phyloP scores from a whole-genome alignment of 2,888 invertebrate genomes.

The Apeira syringaria region DNA sequence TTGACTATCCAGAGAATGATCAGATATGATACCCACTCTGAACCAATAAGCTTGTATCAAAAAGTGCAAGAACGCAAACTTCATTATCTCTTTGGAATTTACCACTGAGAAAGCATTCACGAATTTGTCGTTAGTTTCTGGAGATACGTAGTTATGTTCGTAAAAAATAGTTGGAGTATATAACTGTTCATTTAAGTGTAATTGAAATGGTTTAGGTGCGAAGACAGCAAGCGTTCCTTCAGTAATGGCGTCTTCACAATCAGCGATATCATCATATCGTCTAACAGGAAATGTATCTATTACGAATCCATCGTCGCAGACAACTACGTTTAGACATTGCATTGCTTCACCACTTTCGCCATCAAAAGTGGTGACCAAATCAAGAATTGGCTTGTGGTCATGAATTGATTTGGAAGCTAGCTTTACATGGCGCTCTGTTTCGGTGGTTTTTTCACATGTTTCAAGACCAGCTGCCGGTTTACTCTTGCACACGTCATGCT shows the following conservation, averaged over 20 bases:
- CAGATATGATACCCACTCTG: slow-evolving; percentile 46
- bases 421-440: neutral
- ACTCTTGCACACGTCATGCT: neutral
- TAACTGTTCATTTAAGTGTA: neutral
- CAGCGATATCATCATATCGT: neutral
- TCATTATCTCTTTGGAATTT: neutral
- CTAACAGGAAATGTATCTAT: no score
- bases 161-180: slow-evolving; percentile 19
- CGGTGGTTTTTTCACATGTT: neutral
- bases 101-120: slow-evolving; percentile 3
- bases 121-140: neutral
- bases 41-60: slow-evolving; percentile 34
- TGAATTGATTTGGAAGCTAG: neutral
- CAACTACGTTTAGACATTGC: no score
- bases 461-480: neutral
- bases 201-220: slow-evolving; percentile 10
- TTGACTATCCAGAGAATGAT: slow-evolving; percentile 37
- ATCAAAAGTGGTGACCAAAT: neutral
- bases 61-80: slow-evolving; percentile 23
- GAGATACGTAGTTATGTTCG: neutral
- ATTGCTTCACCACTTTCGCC: no score
- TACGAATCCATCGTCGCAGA: no score
- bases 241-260: neutral
- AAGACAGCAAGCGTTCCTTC: slow-evolving; percentile 24
- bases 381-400: neutral